These are phyloP conservation scores for Nasua narica DNA, from an alignment of 2,797 vertebrate species.

Conservation along the genomic window DNA sequence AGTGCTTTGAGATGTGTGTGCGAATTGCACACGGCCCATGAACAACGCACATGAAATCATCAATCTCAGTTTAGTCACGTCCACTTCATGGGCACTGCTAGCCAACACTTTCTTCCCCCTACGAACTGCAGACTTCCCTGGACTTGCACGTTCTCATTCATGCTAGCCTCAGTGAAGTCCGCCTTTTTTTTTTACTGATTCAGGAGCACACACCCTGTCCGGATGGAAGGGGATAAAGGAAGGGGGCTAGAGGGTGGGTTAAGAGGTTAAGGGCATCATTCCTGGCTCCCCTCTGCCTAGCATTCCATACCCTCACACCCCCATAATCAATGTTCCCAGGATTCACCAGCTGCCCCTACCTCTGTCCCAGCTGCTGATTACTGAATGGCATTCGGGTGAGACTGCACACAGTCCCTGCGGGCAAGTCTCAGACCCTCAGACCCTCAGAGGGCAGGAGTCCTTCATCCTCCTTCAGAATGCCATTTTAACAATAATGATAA, in stretches of 20 bases:
- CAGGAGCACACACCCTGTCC: too few relatives aligned
- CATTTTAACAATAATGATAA: neutral
- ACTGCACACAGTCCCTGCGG: neutral
- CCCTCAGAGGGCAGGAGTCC: neutral
- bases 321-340: neutral
- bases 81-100: rapidly evolving
- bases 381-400: neutral
- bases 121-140: neutral
- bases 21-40: neutral
- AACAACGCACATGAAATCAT: neutral
- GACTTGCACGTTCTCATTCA: neutral
- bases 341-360: neutral
- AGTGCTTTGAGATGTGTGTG: neutral
- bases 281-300: neutral
- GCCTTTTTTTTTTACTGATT: neutral
- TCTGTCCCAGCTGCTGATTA: neutral
- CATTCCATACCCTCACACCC: neutral
- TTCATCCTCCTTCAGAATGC: too few relatives aligned
- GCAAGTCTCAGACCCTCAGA: neutral
- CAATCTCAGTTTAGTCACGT: rapidly evolving
- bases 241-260: neutral
- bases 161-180: neutral
- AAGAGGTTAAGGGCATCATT: neutral
- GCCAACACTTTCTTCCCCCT: too few relatives aligned
- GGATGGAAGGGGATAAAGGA: neutral